Conservation (phyloP, 1,140 invertebrate genomes). For the Musca vetustissima region DNA sequence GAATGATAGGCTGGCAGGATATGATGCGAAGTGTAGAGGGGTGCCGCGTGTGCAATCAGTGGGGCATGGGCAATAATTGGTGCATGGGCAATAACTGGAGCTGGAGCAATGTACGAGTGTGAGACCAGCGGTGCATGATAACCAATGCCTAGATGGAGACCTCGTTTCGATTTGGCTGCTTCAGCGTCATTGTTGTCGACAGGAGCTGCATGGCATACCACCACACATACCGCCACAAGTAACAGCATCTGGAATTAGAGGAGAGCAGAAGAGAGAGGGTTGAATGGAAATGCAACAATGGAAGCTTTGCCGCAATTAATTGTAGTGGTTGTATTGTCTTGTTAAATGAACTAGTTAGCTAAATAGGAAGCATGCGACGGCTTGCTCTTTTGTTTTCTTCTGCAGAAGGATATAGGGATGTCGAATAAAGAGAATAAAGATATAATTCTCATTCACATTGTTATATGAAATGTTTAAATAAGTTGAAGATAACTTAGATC, state of each 20-base stretch:
- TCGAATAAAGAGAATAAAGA: no score
- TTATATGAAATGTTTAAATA: no score
- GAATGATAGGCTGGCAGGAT: conserved; percentile 44
- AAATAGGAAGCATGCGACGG: no score
- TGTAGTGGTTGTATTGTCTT: no score
- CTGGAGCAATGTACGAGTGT: conserved; percentile 42
- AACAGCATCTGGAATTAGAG: conserved; percentile 26
- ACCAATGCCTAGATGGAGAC: conserved; percentile 41
- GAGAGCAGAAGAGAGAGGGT: background rate
- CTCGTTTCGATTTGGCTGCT: conserved; percentile 45
- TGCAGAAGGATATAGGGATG: no score
- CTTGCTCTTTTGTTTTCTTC: no score
- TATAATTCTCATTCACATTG: no score
- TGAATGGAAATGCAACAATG: no score
- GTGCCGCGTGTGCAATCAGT: conserved; percentile 20
- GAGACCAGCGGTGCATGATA: conserved; percentile 50
- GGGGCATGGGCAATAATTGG: conserved; percentile 29
- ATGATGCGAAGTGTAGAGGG: conserved; percentile 39
- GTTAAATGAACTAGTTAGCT: no score
- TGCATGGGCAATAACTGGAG: conserved; percentile 31
- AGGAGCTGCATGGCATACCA: conserved; percentile 40
- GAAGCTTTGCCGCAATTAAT: no score
- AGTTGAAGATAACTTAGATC: no score
- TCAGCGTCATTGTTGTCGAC: conserved; percentile 33
- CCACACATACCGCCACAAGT: conserved; percentile 40